These are phyloP conservation scores for Lasioglossum figueresi DNA, from an alignment of 2,888 invertebrate genomes.

Conservation along the genomic window DNA sequence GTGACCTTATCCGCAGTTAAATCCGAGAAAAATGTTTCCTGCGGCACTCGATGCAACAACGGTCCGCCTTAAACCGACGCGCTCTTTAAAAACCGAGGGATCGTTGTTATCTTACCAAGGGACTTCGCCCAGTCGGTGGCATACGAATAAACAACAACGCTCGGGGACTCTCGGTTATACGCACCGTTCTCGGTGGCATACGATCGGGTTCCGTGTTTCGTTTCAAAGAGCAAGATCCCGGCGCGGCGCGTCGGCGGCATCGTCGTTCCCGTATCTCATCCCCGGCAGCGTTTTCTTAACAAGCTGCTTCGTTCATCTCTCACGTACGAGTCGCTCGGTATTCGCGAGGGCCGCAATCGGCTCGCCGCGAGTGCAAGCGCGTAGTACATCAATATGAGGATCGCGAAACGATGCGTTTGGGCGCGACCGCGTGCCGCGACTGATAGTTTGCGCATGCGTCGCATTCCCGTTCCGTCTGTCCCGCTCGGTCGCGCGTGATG, in stretches of 20 bases:
- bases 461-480: constrained; percentile 50
- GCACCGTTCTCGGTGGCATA: not conserved
- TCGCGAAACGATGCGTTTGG: constrained; percentile 71
- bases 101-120: not conserved
- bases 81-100: not conserved
- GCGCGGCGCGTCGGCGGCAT: too few species aligned
- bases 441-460: constrained; percentile 60
- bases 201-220: constrained; percentile 10
- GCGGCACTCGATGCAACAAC: not conserved
- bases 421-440: constrained; percentile 74
- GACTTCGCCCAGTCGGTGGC: not conserved
- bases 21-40: not conserved
- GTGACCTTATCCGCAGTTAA: not conserved
- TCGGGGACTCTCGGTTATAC: not conserved
- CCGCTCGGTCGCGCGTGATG: not conserved
- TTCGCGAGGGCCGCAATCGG: constrained; percentile 64
- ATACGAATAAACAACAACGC: constrained; percentile 11
- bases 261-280: not conserved
- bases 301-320: constrained; percentile 48
- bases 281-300: constrained; percentile 43
- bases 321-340: constrained; percentile 45
- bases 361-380: constrained; percentile 63
- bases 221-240: constrained; percentile 17
- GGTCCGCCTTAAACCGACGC: not conserved
- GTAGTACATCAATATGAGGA: constrained; percentile 73